phyloP scores from a whole-genome alignment of 2,888 invertebrate genomes.

The Drepanosiphum platanoidis region DNA sequence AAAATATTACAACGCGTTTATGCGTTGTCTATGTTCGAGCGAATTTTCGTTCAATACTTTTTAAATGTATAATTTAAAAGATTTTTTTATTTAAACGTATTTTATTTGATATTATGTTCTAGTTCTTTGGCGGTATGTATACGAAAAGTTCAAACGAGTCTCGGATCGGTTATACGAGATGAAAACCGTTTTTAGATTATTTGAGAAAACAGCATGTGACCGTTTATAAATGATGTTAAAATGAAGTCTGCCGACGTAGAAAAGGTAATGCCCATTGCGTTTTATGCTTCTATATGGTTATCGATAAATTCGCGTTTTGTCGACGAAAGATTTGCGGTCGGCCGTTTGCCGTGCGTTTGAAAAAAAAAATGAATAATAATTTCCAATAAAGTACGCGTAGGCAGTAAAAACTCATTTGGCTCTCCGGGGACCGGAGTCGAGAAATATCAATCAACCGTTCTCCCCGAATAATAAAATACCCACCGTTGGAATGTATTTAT shows the following conservation, averaged over 20 bases:
- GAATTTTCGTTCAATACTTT: too few species aligned
- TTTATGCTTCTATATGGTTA: background rate
- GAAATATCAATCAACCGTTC: too few species aligned
- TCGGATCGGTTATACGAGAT: background rate
- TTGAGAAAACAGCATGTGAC: background rate
- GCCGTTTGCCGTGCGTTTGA: background rate
- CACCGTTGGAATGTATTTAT: too few species aligned
- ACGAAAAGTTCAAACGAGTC: background rate
- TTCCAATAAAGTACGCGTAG: background rate
- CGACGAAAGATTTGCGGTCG: background rate
- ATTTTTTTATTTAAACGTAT: background rate
- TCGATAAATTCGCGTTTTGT: background rate
- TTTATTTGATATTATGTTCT: background rate
- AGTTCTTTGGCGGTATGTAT: too few species aligned
- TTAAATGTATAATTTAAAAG: background rate
- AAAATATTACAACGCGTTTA: too few species aligned
- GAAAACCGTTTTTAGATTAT: background rate
- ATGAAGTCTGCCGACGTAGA: background rate
- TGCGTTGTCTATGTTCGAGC: too few species aligned
- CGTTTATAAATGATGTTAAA: background rate
- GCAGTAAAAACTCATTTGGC: background rate
- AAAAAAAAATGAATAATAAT: background rate
- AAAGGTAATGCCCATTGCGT: background rate
- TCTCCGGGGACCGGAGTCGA: too few species aligned
- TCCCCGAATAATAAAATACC: too few species aligned